Evolutionary conservation across 2,888 invertebrate genomes (phyloP), one percentile per base, ranked within the genome.

Genomic region (Sthenelais limicola): DNA sequence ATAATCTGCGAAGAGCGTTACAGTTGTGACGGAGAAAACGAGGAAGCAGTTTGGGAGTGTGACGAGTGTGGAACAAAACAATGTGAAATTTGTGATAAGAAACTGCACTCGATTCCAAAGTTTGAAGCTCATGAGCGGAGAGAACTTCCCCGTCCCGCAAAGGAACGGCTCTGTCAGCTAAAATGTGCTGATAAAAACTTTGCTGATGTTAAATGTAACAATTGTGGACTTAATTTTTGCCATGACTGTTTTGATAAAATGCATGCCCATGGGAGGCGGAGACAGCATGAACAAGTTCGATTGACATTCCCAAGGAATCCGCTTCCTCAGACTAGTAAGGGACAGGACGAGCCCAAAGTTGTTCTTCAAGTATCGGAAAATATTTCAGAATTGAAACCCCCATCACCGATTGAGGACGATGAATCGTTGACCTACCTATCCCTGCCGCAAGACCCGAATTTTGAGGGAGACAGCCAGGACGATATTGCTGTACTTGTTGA

Each of bases 1-100:
- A 75, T 76, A 58, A 78, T 75, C 58, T 87, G 87, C 77, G 76
- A 83, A 62, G 86, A 87, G 74, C 84, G 82, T 71, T 82, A 83
- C 48, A 81, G 82, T 71, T 87, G 87, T 75, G 76, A 79, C 54
- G 78, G 81, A 18, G 83, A 82, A 30, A 74, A 78, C 12, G 78
- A 85, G 7, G 81, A 82, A 72, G 87, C 88, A 15, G 77, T 78
- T 66, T 84, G 77, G 74, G 74, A 75, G 49, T 88, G 88, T 78
- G 81, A 80, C 35, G 83, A 87, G 49, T 88, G 88, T 78, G 82
- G 81, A 48, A 82, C 85, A 32, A 78, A 82, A 49, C 88, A 88
- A 76, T 88, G 88, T 79, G 67, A 78, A 51, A 77, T 79, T 28
- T 88, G 88, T 78, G 87, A 86, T 73, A 78, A 77, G 28, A 76